A percentile compares a stretch with the other conserved stretches of the same genome.
phyloP scores from a whole-genome alignment of 2,113 vertebrate genomes.

The Cairina moschata region DNA sequence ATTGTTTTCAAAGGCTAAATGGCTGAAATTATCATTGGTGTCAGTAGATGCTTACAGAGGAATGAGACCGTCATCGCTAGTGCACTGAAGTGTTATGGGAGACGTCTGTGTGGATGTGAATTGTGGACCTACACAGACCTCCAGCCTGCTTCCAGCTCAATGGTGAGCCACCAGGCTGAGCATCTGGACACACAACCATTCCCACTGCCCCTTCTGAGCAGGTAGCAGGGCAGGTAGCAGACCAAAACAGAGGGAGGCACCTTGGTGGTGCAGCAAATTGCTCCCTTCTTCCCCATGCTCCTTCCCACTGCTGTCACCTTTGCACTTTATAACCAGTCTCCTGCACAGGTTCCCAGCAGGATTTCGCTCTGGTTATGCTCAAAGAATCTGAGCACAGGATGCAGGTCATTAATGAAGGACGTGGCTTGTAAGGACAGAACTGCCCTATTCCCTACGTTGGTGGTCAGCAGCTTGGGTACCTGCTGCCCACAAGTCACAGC shows the following conservation, averaged over 20 bases:
- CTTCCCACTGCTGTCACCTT: background rate
- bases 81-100: background rate
- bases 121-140: rapidly evolving
- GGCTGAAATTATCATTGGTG: rapidly evolving
- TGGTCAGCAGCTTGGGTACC: background rate
- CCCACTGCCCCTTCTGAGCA: background rate
- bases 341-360: background rate
- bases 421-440: too few relatives aligned
- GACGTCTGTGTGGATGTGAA: background rate
- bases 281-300: background rate
- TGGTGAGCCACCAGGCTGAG: background rate
- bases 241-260: background rate
- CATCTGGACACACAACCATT: rapidly evolving
- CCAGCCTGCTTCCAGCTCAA: background rate
- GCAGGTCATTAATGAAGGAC: background rate
- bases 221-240: background rate
- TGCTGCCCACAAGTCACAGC: background rate
- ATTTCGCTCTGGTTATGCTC: background rate
- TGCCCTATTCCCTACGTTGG: background rate
- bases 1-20: background rate
- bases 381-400: background rate
- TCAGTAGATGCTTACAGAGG: background rate
- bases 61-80: background rate
- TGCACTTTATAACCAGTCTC: rapidly evolving
- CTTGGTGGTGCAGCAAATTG: background rate